phyloP scores from a whole-genome alignment of 2,888 invertebrate genomes.

The Apamea epomidion region DNA sequence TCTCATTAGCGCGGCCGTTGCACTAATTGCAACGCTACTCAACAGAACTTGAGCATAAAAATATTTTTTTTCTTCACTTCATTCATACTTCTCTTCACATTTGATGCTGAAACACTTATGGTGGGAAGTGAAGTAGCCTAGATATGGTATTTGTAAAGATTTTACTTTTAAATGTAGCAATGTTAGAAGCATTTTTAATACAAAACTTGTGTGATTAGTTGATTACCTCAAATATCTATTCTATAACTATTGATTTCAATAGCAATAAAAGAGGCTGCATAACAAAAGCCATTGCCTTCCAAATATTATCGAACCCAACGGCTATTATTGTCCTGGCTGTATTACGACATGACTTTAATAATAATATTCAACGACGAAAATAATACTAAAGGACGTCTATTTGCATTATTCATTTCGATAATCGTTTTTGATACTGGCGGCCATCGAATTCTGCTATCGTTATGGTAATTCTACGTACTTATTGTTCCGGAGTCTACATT shows the following conservation, averaged over 20 bases:
- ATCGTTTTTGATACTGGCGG: conserved; percentile 54
- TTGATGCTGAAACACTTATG: conserved; percentile 23
- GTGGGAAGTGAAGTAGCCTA: neutral
- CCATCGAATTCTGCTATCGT: conserved; percentile 32
- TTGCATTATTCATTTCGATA: conserved; percentile 63
- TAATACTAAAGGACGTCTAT: conserved; percentile 28
- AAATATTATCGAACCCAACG: conserved; percentile 18
- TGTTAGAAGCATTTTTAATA: neutral
- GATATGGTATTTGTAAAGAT: conserved; percentile 15
- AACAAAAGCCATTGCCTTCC: conserved; percentile 2
- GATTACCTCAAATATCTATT: neutral
- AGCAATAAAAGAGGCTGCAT: conserved; percentile 1
- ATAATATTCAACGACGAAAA: conserved; percentile 25
- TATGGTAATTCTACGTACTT: conserved; percentile 61
- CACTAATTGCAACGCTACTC: conserved; percentile 76
- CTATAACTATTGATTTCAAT: conserved; percentile 24
- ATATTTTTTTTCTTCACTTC: conserved; percentile 47
- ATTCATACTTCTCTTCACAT: conserved; percentile 46
- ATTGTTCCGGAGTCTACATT: conserved; percentile 42
- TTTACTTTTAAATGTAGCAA: neutral
- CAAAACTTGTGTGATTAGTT: neutral
- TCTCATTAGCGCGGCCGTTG: conserved; percentile 76
- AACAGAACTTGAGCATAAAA: conserved; percentile 57
- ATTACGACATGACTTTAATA: conserved; percentile 44
- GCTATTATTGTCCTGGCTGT: conserved; percentile 3